phyloP scores from a whole-genome alignment of 2,888 invertebrate species.

The Ernsta delagoae region DNA sequence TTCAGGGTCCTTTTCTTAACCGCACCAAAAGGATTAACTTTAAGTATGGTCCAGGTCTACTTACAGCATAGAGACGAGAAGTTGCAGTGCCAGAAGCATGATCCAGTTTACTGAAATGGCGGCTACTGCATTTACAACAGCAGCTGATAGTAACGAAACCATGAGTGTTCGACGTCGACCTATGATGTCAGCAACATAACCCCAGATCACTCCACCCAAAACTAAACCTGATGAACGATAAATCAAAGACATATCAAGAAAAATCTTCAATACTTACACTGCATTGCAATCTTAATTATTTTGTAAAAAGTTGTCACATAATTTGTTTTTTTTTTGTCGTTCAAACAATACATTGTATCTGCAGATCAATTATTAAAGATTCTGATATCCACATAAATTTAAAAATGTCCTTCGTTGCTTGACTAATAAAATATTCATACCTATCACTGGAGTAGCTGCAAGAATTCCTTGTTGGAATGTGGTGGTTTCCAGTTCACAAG shows the following conservation, averaged over 20 bases:
- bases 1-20: too few species aligned
- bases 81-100: constrained; percentile 6
- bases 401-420: too few species aligned
- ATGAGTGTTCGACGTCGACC: constrained; percentile 8
- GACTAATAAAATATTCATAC: constrained; percentile 26
- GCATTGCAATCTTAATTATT: too few species aligned
- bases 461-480: constrained; percentile 45
- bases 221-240: background rate
- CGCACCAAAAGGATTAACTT: too few species aligned
- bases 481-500: constrained; percentile 47
- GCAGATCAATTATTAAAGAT: too few species aligned
- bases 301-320: too few species aligned
- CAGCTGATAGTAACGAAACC: background rate
- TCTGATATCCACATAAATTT: too few species aligned
- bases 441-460: constrained; percentile 45
- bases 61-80: constrained; percentile 4
- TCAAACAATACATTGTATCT: too few species aligned
- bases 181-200: constrained; percentile 7
- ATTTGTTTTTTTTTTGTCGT: too few species aligned
- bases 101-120: constrained; percentile 20
- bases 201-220: constrained; percentile 5
- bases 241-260: background rate
- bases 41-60: background rate
- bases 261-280: background rate
- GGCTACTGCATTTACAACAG: constrained; percentile 2